Base-by-base conservation (phyloP, 2,888 invertebrate genomes). In the Lycocerus yunnanus region DNA sequence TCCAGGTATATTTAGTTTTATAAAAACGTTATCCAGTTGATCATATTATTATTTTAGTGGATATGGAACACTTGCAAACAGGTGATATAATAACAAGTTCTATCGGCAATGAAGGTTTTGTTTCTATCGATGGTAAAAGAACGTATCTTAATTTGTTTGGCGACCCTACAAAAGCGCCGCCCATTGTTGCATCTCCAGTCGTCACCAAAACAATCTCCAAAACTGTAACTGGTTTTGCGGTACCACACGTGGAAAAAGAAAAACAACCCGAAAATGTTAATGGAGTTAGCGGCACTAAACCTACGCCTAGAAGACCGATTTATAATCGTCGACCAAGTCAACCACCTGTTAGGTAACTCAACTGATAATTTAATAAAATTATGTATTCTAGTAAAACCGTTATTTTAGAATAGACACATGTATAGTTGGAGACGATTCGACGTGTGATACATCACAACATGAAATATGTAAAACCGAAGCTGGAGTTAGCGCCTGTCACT, bases 381-480 rank as follows among this genome's bases (percentile, higher is more conserved):
- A 21, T 20, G n/a, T 20, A 2, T 15, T 66, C 3, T 2, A 65
- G 65, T 15, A 58, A 71, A 58, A 58, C 20, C 16, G 13, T 63
- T 63, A 18, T 20, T 84, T 60, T 71, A 84, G 97, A 80, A 97
- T 97, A 76, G 97, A 97, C 85, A 97, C 97, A 0, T 97, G 97
- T 82, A 97, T 97, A 15, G 97, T 97, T 0, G 97, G 97, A 0
- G 97, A 97, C 81, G 95, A 96, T 81, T 93, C 95, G 0, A 97
- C 97, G 0, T 97, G 97, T 81, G 96, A 97, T 83, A 91, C 92
- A 71, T 93, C 95, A 0, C 95, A 96, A 84, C 94, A 95, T 82
- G 97, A 97, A 84, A 92, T 93, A 69, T 97, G 97, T 83, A 91
- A 93, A 76, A 97, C 96, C 0, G 95, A 95, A 86, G 94, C 89